phyloP scores from a whole-genome alignment of 1,140 invertebrate species.

The Ceratina calcarata region DNA sequence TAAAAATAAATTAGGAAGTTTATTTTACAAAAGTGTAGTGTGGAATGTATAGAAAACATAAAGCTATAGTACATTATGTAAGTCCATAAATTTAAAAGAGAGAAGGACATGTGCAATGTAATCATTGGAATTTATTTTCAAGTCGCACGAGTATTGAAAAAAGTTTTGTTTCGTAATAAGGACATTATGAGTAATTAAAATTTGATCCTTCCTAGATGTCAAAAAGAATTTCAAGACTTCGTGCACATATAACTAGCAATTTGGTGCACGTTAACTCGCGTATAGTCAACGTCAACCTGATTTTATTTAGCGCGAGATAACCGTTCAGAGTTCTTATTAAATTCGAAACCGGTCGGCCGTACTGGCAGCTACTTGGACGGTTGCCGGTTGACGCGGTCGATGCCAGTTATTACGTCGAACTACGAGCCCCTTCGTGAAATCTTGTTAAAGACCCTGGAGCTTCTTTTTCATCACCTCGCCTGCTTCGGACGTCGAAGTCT shows the following conservation, averaged over 20 bases:
- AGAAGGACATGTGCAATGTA: too few relatives aligned
- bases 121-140: too few relatives aligned
- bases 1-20: too few relatives aligned
- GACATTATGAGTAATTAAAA: too few relatives aligned
- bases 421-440: conserved; percentile 34
- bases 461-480: conserved; percentile 21
- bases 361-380: conserved; percentile 47
- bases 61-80: too few relatives aligned
- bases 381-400: conserved; percentile 38
- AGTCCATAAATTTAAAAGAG: too few relatives aligned
- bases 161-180: too few relatives aligned
- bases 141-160: too few relatives aligned
- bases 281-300: neutral
- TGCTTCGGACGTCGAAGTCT: conserved; percentile 46
- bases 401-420: conserved; percentile 57
- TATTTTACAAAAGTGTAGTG: too few relatives aligned
- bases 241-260: neutral
- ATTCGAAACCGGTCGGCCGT: conserved; percentile 12
- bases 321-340: conserved; percentile 15
- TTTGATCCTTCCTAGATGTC: too few relatives aligned
- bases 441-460: conserved; percentile 17
- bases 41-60: too few relatives aligned
- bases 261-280: neutral
- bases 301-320: neutral
- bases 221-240: too few relatives aligned